Evolutionary conservation across 1,140 invertebrate genomes (phyloP), one percentile per base, ranked within the genome.

Genomic region (Drosophila punjabiensis): DNA sequence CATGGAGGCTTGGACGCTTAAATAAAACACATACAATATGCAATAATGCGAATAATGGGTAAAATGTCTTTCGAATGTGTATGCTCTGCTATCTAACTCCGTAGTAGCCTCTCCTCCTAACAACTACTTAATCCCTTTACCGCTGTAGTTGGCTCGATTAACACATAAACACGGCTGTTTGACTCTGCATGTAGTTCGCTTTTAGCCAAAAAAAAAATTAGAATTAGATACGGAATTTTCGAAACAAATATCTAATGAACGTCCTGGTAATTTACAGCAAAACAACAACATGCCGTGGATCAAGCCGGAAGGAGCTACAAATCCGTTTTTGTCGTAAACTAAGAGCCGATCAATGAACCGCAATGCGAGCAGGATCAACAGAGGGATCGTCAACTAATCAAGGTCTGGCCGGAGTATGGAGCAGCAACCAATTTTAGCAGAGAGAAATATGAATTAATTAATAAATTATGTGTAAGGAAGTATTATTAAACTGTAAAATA

Each of bases 1-100:
- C 79, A 92, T 93, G 92, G 92, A 93, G 84, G 92, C 92, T 93
- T 93, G 92, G 92, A 93, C 92, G 91, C 92, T 93, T 93, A 93
- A 93, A 93, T 93, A 93, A 93, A 92, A 88, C 75, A 85, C 82
- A 82, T 56, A 87, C 81, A 89, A 73, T 69, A 90, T 82, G 82
- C 85, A 90, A 89, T 83, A 80, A 80, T 86, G 82, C 82, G 79
- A 92, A 92, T 91, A 92, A 92, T 91, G 86, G 91, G 92, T 92
- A 93, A 93, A 89, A 81, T 82, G 79, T 82, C 83, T 86, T 78
- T 88, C 83, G 82, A 90, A 91, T 91, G 88, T 91, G 87, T 80
- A 91, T 91, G 87, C 80, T 79, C 67, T 48, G 73, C 68, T 82
- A 45, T 59, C 53, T 70, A 71, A 61, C 45, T 53, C 13, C 20